Evolutionary conservation across 2,888 invertebrate genomes (phyloP), one percentile per base, ranked within the genome.

Genomic region (Noctua janthina): DNA sequence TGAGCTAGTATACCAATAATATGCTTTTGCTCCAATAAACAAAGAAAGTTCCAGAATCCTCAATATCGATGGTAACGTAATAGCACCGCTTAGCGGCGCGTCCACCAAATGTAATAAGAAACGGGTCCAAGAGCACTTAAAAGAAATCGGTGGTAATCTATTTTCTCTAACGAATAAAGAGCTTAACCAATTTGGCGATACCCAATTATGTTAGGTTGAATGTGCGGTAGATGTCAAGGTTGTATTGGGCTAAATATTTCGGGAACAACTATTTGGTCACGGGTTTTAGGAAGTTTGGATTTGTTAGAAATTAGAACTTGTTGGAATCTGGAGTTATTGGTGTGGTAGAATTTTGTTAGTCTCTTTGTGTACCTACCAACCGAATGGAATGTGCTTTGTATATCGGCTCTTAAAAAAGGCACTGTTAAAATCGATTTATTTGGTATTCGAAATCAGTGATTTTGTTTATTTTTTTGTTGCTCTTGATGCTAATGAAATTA

Each of bases 111-210:
- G 90, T 92, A 93, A 94, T 93, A 93, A 92, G 90, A 91, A 92
- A 87, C 78, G 76, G 89, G 88, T 80, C 87, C 83, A 88, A 87
- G 89, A 92, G 92, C 93, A 92, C 93, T 94, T 93, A 93, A 90
- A 89, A 90, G 88, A 90, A 94, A 94, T 93, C 91, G 91, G 85
- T 92, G 88, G 93, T 93, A 93, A 94, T 95, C 93, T 93, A 94
- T 95, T 94, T 94, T 90, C 91, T 90, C 85, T 91, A 91, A 93
- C 92, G 91, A 92, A 93, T 93, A 93, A 94, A 90, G 91, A 92
- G 92, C 92, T 93, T 92, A 93, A 93, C 92, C 93, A 94, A 94
- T 94, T 94, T 93, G 92, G 91, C 91, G 93, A 92, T 91, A 91
- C 92, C 91, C 93, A 92, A 93, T 94, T 93, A 94, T 90, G 78